These are phyloP conservation scores for Gadopsis marmoratus DNA, from an alignment of 2,797 vertebrate genomes.

Conservation along the genomic window DNA sequence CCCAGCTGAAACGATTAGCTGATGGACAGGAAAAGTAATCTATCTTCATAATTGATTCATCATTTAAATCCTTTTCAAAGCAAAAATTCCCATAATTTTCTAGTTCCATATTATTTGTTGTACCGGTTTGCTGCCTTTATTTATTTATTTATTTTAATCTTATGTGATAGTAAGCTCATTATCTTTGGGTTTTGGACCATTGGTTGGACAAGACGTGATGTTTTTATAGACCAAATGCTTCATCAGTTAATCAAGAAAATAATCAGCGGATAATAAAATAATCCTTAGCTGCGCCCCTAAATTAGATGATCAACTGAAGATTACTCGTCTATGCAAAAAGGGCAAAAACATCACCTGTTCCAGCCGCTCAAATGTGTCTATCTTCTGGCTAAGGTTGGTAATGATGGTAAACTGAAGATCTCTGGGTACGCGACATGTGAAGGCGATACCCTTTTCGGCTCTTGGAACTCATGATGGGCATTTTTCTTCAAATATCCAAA, in stretches of 20 bases:
- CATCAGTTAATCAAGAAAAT: not conserved
- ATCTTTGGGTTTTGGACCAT: not conserved
- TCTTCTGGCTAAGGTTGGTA: not conserved
- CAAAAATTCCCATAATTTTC: not conserved
- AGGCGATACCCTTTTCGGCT: not conserved
- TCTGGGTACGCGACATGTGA: not conserved
- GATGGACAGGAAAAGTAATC: not conserved
- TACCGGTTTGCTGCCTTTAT: not conserved
- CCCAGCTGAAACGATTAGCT: not conserved
- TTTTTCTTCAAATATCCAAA: not conserved
- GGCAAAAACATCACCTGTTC: not conserved
- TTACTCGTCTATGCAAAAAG: not conserved
- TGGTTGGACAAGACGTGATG: not conserved
- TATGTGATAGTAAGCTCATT: too few relatives aligned
- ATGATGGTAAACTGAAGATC: not conserved
- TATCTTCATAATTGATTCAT: not conserved
- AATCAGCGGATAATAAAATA: not conserved
- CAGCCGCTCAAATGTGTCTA: not conserved
- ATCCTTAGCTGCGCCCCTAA: not conserved
- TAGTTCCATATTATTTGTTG: not conserved
- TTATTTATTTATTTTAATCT: not conserved
- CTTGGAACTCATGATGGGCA: not conserved
- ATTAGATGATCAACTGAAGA: not conserved
- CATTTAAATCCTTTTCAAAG: fast-evolving
- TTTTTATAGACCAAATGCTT: not conserved